Base-by-base conservation (phyloP, 2,888 invertebrate species). In the Idaea straminata region DNA sequence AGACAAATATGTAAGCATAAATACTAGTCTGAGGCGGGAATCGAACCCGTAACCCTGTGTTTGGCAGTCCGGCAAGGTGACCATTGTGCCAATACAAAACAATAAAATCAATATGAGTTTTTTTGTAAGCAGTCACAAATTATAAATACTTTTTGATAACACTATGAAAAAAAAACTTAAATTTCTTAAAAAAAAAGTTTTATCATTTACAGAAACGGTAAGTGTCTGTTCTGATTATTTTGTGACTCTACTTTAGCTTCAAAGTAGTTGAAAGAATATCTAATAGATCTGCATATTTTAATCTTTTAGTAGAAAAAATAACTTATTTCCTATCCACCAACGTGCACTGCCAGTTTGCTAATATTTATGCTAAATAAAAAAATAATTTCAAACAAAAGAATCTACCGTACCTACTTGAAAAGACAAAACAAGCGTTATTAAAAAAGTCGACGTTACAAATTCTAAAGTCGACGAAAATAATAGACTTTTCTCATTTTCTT, bases 401-500 rank as follows among this genome's bases (percentile, higher is more conserved):
- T 34, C 4, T 47, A 47, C 47, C 47, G 47, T 47, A 47, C 47
- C 47, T 47, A 47, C 47, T 69, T 69, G 66, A 61, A 66, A 75
- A 72, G 74, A 70, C 69, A 77, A 79, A 76, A 76, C 72, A 71
- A 77, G 68, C 75, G 74, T 82, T 82, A 84, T 84, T 83, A 83
- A 81, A 81, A 82, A 83, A 81, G 81, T 83, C 81, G 77, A 76
- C 71, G 78, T 74, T 77, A 80, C 80, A 80, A 82, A 78, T 79
- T 79, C 72, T 70, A 63, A 77, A 82, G 78, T 80, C 75, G 71
- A 74, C 71, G 77, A 74, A 77, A 77, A 78, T 83, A 82, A 83
- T 83, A 78, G 78, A 84, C 81, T 83, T 83, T 82, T 82, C 79
- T 80, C 78, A 81, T 77, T 76, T 77, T 77, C 75, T 85, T 84